Percentiles rank a stretch among this genome's conserved stretches.
Evolutionary conservation across 1,140 invertebrate genomes (phyloP).

Genomic region (Sinella curviseta): DNA sequence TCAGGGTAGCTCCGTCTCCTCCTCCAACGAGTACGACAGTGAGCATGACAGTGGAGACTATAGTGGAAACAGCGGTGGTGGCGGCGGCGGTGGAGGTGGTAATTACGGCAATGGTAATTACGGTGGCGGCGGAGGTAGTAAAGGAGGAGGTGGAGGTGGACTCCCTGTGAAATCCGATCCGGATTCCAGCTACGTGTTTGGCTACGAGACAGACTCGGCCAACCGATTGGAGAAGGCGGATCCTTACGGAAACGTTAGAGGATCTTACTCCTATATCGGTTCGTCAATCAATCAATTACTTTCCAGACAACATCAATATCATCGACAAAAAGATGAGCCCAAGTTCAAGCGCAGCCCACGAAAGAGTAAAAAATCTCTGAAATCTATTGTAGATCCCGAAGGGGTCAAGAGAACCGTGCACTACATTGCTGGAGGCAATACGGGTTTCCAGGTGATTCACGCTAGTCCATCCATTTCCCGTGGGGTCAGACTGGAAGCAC

Average conservation of each 20-base stretch:
- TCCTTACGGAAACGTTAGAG: slow-evolving; percentile 50
- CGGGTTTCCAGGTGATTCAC: slow-evolving; percentile 29
- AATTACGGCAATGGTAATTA: not conserved
- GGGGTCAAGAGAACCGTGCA: slow-evolving; percentile 51
- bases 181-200: slow-evolving; percentile 43
- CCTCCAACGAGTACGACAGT: slow-evolving; percentile 11
- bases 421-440: slow-evolving; percentile 52
- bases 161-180: not conserved
- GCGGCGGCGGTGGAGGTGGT: not conserved
- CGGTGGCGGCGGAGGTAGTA: not conserved
- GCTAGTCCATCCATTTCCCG: slow-evolving; percentile 8
- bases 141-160: not conserved
- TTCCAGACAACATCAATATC: not conserved
- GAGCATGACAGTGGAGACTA: not conserved
- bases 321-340: not conserved
- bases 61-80: not conserved
- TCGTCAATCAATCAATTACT: too few relatives aligned
- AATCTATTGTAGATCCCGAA: slow-evolving; percentile 44
- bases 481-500: slow-evolving; percentile 7
- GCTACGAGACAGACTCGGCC: slow-evolving; percentile 48
- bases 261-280: slow-evolving; percentile 53
- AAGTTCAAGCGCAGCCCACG: not conserved
- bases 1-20: not conserved
- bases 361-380: not conserved
- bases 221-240: slow-evolving; percentile 43